Base-by-base conservation (phyloP, 37 sponge, comb jelly and placozoan genomes). In the Cliona cf. orientalis region DNA sequence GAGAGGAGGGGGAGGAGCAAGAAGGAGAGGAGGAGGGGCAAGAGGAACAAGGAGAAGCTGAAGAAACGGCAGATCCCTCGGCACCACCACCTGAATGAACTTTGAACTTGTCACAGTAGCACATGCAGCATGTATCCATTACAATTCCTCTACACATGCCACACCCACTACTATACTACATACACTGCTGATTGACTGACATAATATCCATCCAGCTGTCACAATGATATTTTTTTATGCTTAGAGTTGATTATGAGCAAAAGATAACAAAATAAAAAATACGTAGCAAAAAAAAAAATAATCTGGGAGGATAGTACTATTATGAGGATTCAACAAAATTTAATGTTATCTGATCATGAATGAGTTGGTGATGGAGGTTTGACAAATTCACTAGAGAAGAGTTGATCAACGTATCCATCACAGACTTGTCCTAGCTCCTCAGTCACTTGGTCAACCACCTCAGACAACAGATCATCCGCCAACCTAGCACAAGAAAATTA, bases 391-490 rank as follows among this genome's bases (percentile, higher is more conserved):
- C 1, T 28, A 22, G 22, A 17, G 67, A 69, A 88, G 22, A 88
- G 46, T 23, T 38, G 28, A 6, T 88, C 77, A 21, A 81, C 78
- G 35, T 33, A 76, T 32, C 28, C 36, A 31, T 75, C 83, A 76
- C 82, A 71, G 25, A 75, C 33, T 14, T 67, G 29, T 14, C 56
- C 82, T 39, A 88, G 25, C 64, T 88, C 82, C 12, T 21, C 42
- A 39, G 61, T 35, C 38, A 88, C 82, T 11, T 76, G 53, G 28
- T 31, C 42, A 31, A 88, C 55, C 46, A 71, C 12, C 37, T 81
- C 88, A 0, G 44, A 56, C 32, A 88, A 34, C 71, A 88, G 25
- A 35, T 77, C 64, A 28, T 88, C 88, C 58, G 82, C 69, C 9
- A 88, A 42, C 42, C 76, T 75, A 42, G 42, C 58, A 14, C 7